Evolutionary conservation across 2,113 vertebrate genomes (phyloP), one percentile per base, ranked within the genome.

Genomic region (Clarias macrocephalus): DNA sequence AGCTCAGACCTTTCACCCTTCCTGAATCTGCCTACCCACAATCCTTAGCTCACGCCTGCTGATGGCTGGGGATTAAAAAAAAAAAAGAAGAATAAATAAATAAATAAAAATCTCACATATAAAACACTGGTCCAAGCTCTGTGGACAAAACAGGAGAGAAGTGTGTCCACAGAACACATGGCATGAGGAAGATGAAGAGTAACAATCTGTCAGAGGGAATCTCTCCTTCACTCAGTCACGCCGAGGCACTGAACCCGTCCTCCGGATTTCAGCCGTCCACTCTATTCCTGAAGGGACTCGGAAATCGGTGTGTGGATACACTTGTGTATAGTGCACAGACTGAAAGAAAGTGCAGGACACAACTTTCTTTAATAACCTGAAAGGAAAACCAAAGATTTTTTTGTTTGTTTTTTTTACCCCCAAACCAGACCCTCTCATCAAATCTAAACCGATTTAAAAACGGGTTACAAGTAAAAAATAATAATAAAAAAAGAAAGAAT

Each of bases 121-220:
- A 63, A 68, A n/a, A 82, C 37, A 70, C n/a, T 70, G 92, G 92
- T 89, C 88, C 85, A 89, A 87, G 88, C 88, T 91, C 83, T 89
- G 57, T 19, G 65, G 56, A 82, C 33, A 37, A 76, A 68, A 48
- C 82, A 80, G 87, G 85, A 83, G 42, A 23, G 16, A 28, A 18
- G 54, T 73, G n/a, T 60, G 81, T 37, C 81, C 83, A 70, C 60
- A 62, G 79, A 87, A 80, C 83, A 86, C 80, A 54, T 79, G 89
- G 84, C 42, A 84, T 70, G 72, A 63, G 73, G 52, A 66, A 25
- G 21, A 42, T 66, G 37, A 66, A 82, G 87, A 89, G 87, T 33
- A 86, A 76, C 73, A 79, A 16, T 62, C 57, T 62, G 80, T 90
- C 90, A 86, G 81, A 85, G 82, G 52, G 48, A 83, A 89, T 88